Evolutionary conservation across 2,888 invertebrate species (phyloP), one percentile per base, ranked within the genome.

Genomic region (Zeuzera pyrina): DNA sequence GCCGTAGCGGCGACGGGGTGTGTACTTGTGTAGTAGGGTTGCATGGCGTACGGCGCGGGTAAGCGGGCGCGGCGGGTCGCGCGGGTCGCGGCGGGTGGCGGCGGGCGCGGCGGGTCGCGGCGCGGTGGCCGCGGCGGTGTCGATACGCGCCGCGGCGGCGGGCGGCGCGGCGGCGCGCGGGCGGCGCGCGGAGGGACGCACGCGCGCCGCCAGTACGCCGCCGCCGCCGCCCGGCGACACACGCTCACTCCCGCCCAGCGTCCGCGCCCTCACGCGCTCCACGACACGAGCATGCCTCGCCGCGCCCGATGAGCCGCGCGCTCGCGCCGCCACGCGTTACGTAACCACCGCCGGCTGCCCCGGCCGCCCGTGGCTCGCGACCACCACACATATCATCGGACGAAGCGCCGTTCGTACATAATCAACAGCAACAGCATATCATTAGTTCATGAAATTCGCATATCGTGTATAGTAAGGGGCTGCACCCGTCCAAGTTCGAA

Each of bases 91-190:
- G 49, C 51, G 47, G 45, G 49, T 42, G 42, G 41, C 45, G 38
- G 46, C 44, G 46, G 46, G 52, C 42, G 50, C 42, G 49, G 42
- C 49, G 47, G 37, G 47, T 47, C 51, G 60, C 63, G 72, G 60
- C 74, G 77, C 77, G 72, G 77, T 63, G 70, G 69, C 64, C 56
- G 62, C 62, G 61, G 59, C 62, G 69, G 69, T 77, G 73, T 74
- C 77, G 63, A 76, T 76, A 76, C 66, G 71, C 62, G 68, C 62
- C 45, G 45, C 41, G 47, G 43, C 43, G 41, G 42, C 49, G 44
- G 38, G 45, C 41, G 43, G 39, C 42, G 46, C 39, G 28, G 38
- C 34, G 27, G 36, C 27, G 42, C 38, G 51, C 43, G 52, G 48
- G 49, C 46, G 41, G 56, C 52, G 58, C 58, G 42, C 45, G 42